Conservation (phyloP, 2,113 vertebrate genomes). For the Sorex araneus region DNA sequence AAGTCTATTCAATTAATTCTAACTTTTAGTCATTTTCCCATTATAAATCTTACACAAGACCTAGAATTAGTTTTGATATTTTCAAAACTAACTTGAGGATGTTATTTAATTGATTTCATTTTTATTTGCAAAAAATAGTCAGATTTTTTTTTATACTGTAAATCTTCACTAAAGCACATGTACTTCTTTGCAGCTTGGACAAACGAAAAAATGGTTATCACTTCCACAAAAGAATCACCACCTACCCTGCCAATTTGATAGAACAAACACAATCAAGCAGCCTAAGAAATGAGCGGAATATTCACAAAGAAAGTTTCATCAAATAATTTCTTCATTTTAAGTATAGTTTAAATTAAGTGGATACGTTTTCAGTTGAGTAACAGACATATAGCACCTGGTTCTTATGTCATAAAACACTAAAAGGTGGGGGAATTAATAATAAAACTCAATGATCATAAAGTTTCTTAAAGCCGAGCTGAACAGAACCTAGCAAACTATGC, state of each 20-base stretch:
- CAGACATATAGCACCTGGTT: slow-evolving; percentile 56
- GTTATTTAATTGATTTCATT: background rate
- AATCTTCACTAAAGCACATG: background rate
- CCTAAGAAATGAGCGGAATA: background rate
- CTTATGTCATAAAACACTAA: slow-evolving; percentile 57
- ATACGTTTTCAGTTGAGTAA: slow-evolving; percentile 61
- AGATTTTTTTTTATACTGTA: background rate
- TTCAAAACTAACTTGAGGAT: background rate
- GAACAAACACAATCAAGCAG: slow-evolving; percentile 8
- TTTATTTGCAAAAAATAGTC: background rate
- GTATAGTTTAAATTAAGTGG: slow-evolving; percentile 70
- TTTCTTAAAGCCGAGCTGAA: slow-evolving; percentile 63
- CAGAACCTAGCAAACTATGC: slow-evolving; percentile 28
- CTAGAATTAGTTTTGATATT: slow-evolving; percentile 62
- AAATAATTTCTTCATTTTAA: slow-evolving; percentile 49
- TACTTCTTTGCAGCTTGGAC: background rate
- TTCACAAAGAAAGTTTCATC: slow-evolving; percentile 52
- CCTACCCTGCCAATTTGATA: slow-evolving; percentile 51
- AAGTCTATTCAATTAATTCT: background rate
- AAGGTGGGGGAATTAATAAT: slow-evolving; percentile 57
- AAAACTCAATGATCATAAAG: slow-evolving; percentile 29
- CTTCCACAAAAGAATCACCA: slow-evolving; percentile 46
- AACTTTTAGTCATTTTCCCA: background rate
- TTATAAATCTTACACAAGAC: background rate
- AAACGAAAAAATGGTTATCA: slow-evolving; percentile 10